Evolutionary conservation across 2,888 invertebrate genomes (phyloP).

Genomic region (Cosmorhoe ocellata): DNA sequence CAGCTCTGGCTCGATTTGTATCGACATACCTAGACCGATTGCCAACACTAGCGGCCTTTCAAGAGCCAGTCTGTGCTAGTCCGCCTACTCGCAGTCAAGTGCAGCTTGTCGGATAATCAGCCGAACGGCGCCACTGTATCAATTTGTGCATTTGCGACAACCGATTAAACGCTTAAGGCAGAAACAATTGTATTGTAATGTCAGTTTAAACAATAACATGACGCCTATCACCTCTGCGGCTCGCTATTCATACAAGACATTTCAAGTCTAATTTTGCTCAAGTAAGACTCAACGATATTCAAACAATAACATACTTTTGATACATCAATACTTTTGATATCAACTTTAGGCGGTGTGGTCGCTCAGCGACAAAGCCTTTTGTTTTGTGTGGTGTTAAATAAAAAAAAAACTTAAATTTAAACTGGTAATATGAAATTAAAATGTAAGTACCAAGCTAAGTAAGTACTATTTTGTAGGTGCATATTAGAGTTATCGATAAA

Average conservation of each 20-base stretch:
- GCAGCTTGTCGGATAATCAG: conserved; percentile 24
- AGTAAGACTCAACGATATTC: neutral
- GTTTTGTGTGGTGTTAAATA: too few relatives aligned
- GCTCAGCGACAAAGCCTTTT: too few relatives aligned
- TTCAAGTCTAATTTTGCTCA: too few relatives aligned
- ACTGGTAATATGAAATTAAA: too few relatives aligned
- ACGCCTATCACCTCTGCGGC: conserved; percentile 21
- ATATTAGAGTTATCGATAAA: conserved; percentile 1
- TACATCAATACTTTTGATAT: too few relatives aligned
- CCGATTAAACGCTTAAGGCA: conserved; percentile 19
- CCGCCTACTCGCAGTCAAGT: conserved; percentile 28
- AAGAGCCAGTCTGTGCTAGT: conserved; percentile 17
- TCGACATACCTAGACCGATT: conserved; percentile 22
- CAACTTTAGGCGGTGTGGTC: too few relatives aligned
- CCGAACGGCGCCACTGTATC: conserved; percentile 26
- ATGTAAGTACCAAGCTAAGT: too few relatives aligned
- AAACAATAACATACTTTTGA: too few relatives aligned
- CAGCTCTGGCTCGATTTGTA: conserved; percentile 19
- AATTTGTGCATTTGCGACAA: conserved; percentile 27
- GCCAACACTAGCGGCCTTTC: conserved; percentile 23
- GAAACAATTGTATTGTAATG: conserved; percentile 26
- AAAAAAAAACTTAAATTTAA: too few relatives aligned
- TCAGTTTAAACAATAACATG: conserved; percentile 26
- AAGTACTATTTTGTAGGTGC: too few relatives aligned
- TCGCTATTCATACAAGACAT: conserved; percentile 3